These are phyloP conservation scores for Drosophila austrosaltans DNA, from an alignment of 2,888 invertebrate genomes.

Conservation along the genomic window DNA sequence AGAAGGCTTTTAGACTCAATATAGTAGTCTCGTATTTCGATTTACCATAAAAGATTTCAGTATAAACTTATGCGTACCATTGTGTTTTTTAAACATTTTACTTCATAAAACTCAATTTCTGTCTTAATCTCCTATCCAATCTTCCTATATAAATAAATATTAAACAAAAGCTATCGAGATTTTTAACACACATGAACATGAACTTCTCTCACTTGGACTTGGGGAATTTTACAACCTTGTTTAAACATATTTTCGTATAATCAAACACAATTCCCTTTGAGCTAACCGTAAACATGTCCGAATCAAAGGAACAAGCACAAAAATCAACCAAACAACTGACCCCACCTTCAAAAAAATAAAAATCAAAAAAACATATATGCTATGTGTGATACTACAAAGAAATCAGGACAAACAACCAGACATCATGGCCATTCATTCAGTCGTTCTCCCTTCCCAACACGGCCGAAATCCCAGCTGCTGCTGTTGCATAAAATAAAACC, in stretches of 20 bases:
- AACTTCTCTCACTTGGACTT: neutral
- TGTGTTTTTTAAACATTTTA: too few relatives aligned
- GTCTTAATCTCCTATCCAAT: neutral
- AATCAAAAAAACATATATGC: neutral
- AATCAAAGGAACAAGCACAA: slow-evolving; percentile 53
- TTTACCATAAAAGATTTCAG: too few relatives aligned
- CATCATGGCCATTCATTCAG: slow-evolving; percentile 32
- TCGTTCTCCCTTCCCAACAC: slow-evolving; percentile 16
- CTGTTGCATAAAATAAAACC: slow-evolving; percentile 70
- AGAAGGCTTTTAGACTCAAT: too few relatives aligned
- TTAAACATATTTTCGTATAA: slow-evolving; percentile 26
- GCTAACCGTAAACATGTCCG: slow-evolving; percentile 43
- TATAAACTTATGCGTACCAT: too few relatives aligned
- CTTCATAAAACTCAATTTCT: neutral
- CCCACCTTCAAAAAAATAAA: slow-evolving; percentile 10
- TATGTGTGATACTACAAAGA: slow-evolving; percentile 9
- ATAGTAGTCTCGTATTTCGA: too few relatives aligned
- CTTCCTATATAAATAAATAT: neutral
- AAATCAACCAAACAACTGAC: slow-evolving; percentile 35
- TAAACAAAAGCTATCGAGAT: neutral
- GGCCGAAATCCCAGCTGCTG: slow-evolving; percentile 53
- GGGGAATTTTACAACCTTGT: slow-evolving; percentile 6
- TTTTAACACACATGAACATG: neutral
- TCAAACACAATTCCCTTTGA: slow-evolving; percentile 34
- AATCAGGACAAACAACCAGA: slow-evolving; percentile 42